Percentiles rank a stretch among this genome's conserved stretches.
Evolutionary conservation across 92 coral and sea anemone species (phyloP).

Genomic region (Micromussa lordhowensis): DNA sequence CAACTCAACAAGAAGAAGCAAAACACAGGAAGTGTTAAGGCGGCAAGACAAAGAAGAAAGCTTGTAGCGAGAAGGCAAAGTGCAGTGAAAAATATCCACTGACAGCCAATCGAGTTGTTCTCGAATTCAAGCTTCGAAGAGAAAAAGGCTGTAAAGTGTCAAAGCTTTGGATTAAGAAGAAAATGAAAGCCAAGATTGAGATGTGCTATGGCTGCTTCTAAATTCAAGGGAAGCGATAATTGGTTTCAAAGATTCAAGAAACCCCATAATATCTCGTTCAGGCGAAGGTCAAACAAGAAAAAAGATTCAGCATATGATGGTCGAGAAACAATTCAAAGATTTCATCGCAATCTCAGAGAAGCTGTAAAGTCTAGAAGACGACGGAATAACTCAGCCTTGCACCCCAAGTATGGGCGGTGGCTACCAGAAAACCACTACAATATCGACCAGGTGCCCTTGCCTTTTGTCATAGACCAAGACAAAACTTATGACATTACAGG

Average conservation of each 20-base stretch:
- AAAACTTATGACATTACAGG: slow-evolving; percentile 63
- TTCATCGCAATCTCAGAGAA: slow-evolving; percentile 53
- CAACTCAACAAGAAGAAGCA: no score
- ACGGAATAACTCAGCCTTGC: no score
- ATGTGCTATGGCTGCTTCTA: no score
- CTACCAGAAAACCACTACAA: slow-evolving; percentile 37
- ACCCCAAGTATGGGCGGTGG: slow-evolving; percentile 59
- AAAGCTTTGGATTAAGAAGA: slow-evolving; percentile 68
- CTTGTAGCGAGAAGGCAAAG: no score
- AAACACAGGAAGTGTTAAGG: no score
- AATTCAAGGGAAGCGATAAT: slow-evolving; percentile 67
- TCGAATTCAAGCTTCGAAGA: slow-evolving; percentile 71
- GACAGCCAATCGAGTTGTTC: no score
- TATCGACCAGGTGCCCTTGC: slow-evolving; percentile 59
- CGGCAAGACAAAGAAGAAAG: no score
- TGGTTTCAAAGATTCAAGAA: slow-evolving; percentile 71
- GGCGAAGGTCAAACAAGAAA: slow-evolving; percentile 60
- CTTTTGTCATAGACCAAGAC: slow-evolving; percentile 52
- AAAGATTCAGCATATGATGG: slow-evolving; percentile 64
- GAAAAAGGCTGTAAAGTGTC: slow-evolving; percentile 69
- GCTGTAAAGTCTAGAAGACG: slow-evolving; percentile 39
- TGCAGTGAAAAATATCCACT: no score
- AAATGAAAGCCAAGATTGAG: slow-evolving; percentile 62
- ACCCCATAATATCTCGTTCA: slow-evolving; percentile 24
- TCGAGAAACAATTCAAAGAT: slow-evolving; percentile 51